Percentiles rank a stretch among this genome's conserved stretches.
These are phyloP conservation scores for Glaucidium brasilianum DNA, from an alignment of 2,113 vertebrate species.

Conservation along the genomic window DNA sequence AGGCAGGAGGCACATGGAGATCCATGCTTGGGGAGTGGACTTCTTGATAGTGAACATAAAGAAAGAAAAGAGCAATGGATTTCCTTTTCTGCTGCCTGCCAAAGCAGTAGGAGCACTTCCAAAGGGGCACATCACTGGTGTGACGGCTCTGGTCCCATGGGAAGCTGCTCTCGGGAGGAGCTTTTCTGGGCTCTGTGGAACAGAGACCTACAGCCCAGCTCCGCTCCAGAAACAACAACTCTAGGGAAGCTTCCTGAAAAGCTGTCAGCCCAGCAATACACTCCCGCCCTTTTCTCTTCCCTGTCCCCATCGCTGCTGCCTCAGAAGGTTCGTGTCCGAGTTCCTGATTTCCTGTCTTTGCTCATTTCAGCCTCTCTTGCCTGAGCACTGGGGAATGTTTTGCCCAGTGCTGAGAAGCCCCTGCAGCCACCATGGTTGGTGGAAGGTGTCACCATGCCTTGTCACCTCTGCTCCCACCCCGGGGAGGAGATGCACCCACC, in stretches of 20 bases:
- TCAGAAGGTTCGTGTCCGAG: not conserved
- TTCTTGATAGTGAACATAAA: too few relatives aligned
- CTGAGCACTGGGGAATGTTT: not conserved
- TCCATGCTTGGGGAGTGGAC: not conserved
- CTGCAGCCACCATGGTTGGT: too few relatives aligned
- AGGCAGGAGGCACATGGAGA: not conserved
- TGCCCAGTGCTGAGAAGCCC: not conserved
- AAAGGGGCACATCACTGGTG: not conserved
- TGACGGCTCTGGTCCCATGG: fast-evolving
- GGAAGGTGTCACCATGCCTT: not conserved
- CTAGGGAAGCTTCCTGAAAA: not conserved
- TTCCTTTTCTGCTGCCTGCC: not conserved
- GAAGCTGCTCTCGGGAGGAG: not conserved
- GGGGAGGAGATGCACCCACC: not conserved
- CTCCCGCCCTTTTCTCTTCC: not conserved
- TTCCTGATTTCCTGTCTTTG: not conserved
- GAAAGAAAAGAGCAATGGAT: too few relatives aligned
- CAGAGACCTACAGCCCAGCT: not conserved
- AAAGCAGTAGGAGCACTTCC: not conserved
- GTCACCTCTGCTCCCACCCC: not conserved
- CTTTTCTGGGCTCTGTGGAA: not conserved
- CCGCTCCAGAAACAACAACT: not conserved
- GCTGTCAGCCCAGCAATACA: not conserved
- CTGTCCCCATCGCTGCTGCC: not conserved
- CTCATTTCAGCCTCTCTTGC: not conserved